phyloP scores from a whole-genome alignment of 2,888 invertebrate species.

The Agriopis marginaria region DNA sequence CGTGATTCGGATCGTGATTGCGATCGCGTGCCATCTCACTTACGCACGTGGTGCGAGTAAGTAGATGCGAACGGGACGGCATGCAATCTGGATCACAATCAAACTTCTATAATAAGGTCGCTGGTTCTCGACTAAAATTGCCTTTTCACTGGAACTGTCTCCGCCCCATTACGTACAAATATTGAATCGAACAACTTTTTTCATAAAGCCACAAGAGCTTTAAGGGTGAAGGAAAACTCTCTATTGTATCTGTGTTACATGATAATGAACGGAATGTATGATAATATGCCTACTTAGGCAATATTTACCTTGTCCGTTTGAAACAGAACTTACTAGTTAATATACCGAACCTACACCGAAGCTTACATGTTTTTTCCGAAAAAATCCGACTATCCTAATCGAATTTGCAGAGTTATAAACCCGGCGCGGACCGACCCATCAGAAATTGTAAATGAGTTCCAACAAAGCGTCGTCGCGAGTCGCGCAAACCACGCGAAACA shows the following conservation, averaged over 20 bases:
- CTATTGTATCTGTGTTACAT: conserved; percentile 4
- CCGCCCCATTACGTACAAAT: conserved; percentile 32
- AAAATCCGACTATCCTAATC: conserved; percentile 6
- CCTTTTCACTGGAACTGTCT: conserved; percentile 9
- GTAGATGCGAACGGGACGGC: too few species aligned
- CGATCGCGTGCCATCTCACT: too few species aligned
- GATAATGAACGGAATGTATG: conserved; percentile 4
- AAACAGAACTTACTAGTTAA: neutral
- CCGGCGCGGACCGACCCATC: conserved; percentile 8
- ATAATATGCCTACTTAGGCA: neutral
- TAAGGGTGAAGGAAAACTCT: neutral
- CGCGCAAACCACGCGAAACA: conserved; percentile 14
- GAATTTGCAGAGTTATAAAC: conserved; percentile 5
- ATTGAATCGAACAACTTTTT: conserved; percentile 45
- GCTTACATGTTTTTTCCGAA: neutral
- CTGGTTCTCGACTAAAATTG: neutral
- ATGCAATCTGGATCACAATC: too few species aligned
- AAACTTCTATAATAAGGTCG: too few species aligned
- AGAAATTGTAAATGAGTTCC: conserved; percentile 25
- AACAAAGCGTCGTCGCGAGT: conserved; percentile 9
- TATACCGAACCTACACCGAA: neutral
- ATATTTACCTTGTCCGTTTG: neutral
- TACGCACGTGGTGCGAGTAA: too few species aligned
- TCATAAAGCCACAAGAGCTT: conserved; percentile 30
- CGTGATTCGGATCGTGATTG: too few species aligned